phyloP scores from a whole-genome alignment of 1,140 invertebrate species.

The Hestina assimilis region DNA sequence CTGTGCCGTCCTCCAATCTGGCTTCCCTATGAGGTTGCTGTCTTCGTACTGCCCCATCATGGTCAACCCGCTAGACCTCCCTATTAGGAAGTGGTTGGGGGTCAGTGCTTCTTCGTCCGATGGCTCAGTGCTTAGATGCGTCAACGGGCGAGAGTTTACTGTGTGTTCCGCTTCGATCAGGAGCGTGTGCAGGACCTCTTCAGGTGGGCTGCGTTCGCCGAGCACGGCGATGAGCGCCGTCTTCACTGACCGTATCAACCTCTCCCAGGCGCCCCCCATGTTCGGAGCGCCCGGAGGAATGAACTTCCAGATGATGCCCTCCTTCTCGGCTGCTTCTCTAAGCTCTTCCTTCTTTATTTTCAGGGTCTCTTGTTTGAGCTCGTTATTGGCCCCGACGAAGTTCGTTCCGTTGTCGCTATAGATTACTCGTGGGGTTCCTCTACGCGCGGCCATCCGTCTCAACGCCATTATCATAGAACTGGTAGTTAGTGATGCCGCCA shows the following conservation, averaged over 20 bases:
- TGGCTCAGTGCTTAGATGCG: conserved; percentile 15
- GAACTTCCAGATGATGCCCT: conserved; percentile 27
- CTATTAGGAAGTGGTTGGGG: conserved; percentile 47
- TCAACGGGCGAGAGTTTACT: conserved; percentile 26
- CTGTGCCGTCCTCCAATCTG: conserved; percentile 13
- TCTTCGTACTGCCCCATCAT: conserved; percentile 2
- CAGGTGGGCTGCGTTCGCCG: conserved; percentile 21
- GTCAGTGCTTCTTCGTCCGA: conserved; percentile 42
- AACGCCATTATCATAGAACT: not conserved
- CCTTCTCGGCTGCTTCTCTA: not conserved
- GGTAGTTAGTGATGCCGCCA: not conserved
- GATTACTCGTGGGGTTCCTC: not conserved
- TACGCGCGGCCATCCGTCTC: not conserved
- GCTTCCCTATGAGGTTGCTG: not conserved
- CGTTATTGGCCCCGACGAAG: conserved; percentile 1
- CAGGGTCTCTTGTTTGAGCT: conserved; percentile 16
- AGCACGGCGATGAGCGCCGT: conserved; percentile 20
- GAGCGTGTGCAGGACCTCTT: conserved; percentile 29
- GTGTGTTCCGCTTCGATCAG: conserved; percentile 26
- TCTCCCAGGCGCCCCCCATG: conserved; percentile 41
- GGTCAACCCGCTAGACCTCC: conserved; percentile 15
- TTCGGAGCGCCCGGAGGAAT: conserved; percentile 35
- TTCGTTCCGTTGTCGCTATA: conserved; percentile 6
- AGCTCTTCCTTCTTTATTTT: conserved; percentile 10
- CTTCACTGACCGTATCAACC: conserved; percentile 34